Evolutionary conservation across 2,888 invertebrate species (phyloP), one percentile per base, ranked within the genome.

Genomic region (Sinohyriopsis cumingii): DNA sequence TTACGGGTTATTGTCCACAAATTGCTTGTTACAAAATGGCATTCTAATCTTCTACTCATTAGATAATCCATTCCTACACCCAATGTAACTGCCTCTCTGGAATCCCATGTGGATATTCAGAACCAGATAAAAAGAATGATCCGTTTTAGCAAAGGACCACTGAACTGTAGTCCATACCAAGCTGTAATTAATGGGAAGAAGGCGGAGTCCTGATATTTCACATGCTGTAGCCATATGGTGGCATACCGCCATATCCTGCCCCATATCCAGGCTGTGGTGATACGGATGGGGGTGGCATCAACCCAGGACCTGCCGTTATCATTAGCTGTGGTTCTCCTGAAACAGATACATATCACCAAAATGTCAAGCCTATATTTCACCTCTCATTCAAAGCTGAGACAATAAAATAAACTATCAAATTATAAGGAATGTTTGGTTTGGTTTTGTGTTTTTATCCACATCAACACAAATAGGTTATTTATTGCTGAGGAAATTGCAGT

Each of bases 301-400:
- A 73, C 54, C 75, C 80, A 55, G 95, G 95, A 66, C 97, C 97
- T 69, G 97, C 97, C 53, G 98, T 98, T 85, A 99, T 92, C 98
- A 98, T 99, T 83, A 98, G 92, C 90, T 98, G 98, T n/a, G 97
- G 96, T 90, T 98, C 98, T 63, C 77, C 87, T 87, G 75, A 3
- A 74, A 78, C 53, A 72, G 69, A 33, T 45, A 54, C 22, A 54
- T 19, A 33, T 25, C 12, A 12, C 19, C 28, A 57, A 18, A 28
- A 22, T 55, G 19, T 57, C 19, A 63, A 28, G 9, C 63, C 9
- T 63, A n/a, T 20, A 20, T 45, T 20, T 20, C 54, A 45, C 28
- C 19, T 22, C 9, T 22, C 12, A 59, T 59, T 15, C 59, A 2
- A 59, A 24, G 24, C 59, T 0, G 45, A 45, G 45, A 12, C 45